phyloP scores from a whole-genome alignment of 2,797 vertebrate genomes.

The Martes flavigula region DNA sequence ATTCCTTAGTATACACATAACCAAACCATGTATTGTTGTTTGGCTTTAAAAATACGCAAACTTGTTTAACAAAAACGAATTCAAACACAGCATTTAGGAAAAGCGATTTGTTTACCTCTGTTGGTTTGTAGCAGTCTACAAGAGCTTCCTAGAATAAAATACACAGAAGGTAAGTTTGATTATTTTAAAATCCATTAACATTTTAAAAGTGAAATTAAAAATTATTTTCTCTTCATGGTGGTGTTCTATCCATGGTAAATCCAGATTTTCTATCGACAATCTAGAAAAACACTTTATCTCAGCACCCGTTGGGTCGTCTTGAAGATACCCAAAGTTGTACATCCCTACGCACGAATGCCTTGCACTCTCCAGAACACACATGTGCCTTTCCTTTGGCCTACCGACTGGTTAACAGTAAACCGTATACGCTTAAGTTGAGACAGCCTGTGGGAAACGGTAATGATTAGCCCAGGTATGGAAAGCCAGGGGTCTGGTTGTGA shows the following conservation, averaged over 20 bases:
- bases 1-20: background rate
- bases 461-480: background rate
- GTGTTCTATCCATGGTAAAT: background rate
- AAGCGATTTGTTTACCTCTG: slow-evolving; percentile 90
- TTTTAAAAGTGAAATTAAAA: slow-evolving; percentile 59
- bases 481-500: background rate
- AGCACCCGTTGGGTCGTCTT: background rate
- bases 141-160: slow-evolving; percentile 91
- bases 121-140: slow-evolving; percentile 96
- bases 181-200: slow-evolving; percentile 48
- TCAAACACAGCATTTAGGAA: slow-evolving; percentile 68
- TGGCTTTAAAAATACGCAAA: slow-evolving; percentile 55
- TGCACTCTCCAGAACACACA: background rate
- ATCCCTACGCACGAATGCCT: background rate
- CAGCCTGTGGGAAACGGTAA: background rate
- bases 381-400: background rate
- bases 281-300: background rate
- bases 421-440: background rate
- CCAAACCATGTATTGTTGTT: background rate
- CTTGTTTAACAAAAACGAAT: background rate
- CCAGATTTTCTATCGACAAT: background rate
- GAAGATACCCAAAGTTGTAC: background rate
- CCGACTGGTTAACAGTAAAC: background rate
- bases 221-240: background rate
- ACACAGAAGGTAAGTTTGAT: slow-evolving; percentile 72